Evolutionary conservation across 2,113 vertebrate species (phyloP).

Genomic region (Platichthys flesus): DNA sequence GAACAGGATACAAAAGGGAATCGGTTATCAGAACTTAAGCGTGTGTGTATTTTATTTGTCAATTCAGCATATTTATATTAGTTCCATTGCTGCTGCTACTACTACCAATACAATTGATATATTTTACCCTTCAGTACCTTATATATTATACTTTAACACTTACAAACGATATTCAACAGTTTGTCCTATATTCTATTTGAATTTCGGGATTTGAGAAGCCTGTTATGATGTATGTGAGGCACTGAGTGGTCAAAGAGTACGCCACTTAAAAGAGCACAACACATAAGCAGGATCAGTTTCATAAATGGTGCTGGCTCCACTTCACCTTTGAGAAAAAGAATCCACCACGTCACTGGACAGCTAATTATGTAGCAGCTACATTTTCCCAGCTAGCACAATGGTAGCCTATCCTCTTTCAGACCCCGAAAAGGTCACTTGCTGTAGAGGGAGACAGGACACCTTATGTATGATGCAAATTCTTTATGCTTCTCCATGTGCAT

Average conservation of each 20-base stretch:
- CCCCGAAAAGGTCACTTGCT: constrained; percentile 68
- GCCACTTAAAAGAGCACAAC: constrained; percentile 57
- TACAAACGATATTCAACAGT: background rate
- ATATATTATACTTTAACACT: no score
- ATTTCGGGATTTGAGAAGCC: constrained; percentile 9
- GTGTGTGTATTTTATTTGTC: no score
- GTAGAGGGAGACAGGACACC: constrained; percentile 48
- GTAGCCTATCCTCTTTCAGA: constrained; percentile 68
- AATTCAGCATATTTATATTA: no score
- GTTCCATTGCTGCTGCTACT: no score
- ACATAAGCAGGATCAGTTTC: constrained; percentile 75
- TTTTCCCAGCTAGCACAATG: constrained; percentile 63
- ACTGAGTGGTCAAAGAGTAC: constrained; percentile 15
- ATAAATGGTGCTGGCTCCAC: constrained; percentile 59
- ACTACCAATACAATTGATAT: no score
- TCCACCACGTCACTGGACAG: constrained; percentile 47
- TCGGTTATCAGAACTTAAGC: no score
- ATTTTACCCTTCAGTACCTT: no score
- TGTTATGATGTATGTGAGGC: constrained; percentile 34
- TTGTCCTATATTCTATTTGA: background rate
- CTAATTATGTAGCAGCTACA: constrained; percentile 69
- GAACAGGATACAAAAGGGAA: no score
- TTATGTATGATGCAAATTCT: constrained; percentile 55
- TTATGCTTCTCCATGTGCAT: constrained; percentile 25
- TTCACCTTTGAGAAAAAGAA: constrained; percentile 59